Evolutionary conservation across 1,140 invertebrate species (phyloP), one percentile per base, ranked within the genome.

Genomic region (Caenorhabditis latens): DNA sequence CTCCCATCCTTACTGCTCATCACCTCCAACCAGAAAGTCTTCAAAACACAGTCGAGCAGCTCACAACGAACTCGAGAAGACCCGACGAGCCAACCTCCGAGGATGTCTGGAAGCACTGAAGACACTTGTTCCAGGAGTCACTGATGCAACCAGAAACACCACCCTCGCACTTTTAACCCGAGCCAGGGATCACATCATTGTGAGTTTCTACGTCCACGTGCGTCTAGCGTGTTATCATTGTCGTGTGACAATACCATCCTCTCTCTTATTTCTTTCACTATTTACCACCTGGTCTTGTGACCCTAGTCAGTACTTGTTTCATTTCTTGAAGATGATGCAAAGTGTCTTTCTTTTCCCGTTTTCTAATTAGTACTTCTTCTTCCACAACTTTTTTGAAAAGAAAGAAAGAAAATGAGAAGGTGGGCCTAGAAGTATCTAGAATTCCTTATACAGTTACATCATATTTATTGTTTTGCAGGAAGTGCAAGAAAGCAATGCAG

Each of bases 51-150:
- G 58, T 71, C 92, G 91, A 43, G 91, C 91, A 21, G 91, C 91
- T 42, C 91, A 92, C 87, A 92, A 92, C 63, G 91, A 92, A 75
- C 71, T 92, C n/a, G 91, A 92, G 88, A 92, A 92, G 85, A 92
- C 91, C 42, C 89, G 91, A 32, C 89, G 91, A 48, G 91, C 91
- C 40, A 92, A 92, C 83, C 88, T 92, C 5, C 89, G 91, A 48
- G 82, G 85, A 16, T 91, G 90, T 71, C 86, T 92, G 40, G 91
- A 92, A 43, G 84, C 86, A 13, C 83, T 92, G 14, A 92, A 92
- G 71, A 50, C 86, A 4, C 85, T 92, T 40, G 84, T 92, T 48
- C 91, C 91, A 24, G 75, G 89, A 19, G 92, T 92, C n/a, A 67
- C 43, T 61, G 91, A 92, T 48, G 86, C 89, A n/a, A 71, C 88